Percentiles rank a stretch among this genome's conserved stretches.
Conservation (phyloP, 2,888 invertebrate genomes). For the Apamea monoglypha region DNA sequence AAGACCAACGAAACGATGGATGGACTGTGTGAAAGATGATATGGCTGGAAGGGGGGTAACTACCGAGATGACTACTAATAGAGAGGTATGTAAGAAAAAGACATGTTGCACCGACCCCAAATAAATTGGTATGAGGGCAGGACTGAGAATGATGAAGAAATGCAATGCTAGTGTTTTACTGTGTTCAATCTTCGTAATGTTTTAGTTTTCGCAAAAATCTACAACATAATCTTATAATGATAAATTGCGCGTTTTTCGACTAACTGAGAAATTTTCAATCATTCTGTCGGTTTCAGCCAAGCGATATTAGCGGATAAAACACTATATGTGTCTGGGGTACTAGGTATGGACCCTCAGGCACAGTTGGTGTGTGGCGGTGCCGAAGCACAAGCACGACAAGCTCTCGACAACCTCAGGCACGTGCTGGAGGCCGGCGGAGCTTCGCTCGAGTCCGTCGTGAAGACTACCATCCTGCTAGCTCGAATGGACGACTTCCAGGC, state of each 20-base stretch:
- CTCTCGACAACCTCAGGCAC: slow-evolving; percentile 94
- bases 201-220: neutral
- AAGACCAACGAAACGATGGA: neutral
- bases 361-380: slow-evolving; percentile 94
- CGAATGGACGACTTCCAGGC: slow-evolving; percentile 95
- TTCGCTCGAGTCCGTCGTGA: slow-evolving; percentile 94
- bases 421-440: slow-evolving; percentile 94
- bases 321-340: slow-evolving; percentile 96
- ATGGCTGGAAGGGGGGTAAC: neutral
- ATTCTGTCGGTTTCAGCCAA: slow-evolving; percentile 91
- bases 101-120: neutral
- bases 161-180: neutral
- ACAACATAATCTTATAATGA: neutral
- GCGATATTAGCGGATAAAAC: slow-evolving; percentile 95
- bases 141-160: neutral
- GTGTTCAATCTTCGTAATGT: neutral
- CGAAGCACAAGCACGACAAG: slow-evolving; percentile 93
- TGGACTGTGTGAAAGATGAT: neutral
- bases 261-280: neutral
- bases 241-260: neutral
- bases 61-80: neutral
- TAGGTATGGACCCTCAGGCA: slow-evolving; percentile 94
- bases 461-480: slow-evolving; percentile 95
- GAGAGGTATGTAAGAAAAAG: neutral
- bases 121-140: neutral